Evolutionary conservation across 64 coral and sea anemone species (phyloP).

Genomic region (Acropora yongei): DNA sequence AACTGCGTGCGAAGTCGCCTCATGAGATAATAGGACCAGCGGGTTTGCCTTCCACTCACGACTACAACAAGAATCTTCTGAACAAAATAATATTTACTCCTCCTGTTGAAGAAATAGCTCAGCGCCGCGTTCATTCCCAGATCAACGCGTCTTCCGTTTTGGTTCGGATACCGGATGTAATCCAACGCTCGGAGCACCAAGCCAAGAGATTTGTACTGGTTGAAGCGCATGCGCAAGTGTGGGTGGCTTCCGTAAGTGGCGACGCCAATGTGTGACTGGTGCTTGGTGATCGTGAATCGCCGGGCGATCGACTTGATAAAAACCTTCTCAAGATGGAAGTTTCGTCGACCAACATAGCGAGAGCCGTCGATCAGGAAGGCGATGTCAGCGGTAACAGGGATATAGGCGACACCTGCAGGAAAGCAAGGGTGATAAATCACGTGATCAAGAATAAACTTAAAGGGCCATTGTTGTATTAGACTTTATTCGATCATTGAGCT

Average conservation of each 20-base stretch:
- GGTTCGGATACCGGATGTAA: constrained; percentile 52
- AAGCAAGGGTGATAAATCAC: neutral
- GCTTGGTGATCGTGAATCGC: constrained; percentile 38
- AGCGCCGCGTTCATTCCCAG: constrained; percentile 2
- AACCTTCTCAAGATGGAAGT: constrained; percentile 69
- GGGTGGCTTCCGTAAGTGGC: constrained; percentile 52
- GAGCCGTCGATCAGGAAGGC: constrained; percentile 81
- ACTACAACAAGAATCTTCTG: constrained; percentile 57
- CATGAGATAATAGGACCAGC: neutral
- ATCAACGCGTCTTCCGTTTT: constrained; percentile 31
- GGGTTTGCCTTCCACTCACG: constrained; percentile 51
- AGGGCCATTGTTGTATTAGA: neutral
- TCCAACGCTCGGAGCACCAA: constrained; percentile 3
- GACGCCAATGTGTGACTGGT: constrained; percentile 62
- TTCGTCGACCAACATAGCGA: constrained; percentile 32
- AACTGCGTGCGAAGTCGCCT: constrained; percentile 17
- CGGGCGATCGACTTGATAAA: constrained; percentile 59
- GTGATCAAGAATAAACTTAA: neutral
- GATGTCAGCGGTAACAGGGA: constrained; percentile 56
- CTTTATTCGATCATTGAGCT: neutral
- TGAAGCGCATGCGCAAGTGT: constrained; percentile 23
- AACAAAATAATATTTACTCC: constrained; percentile 19
- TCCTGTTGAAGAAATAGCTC: constrained; percentile 28
- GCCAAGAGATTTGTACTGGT: constrained; percentile 20
- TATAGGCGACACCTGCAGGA: neutral